phyloP scores from a whole-genome alignment of 2,888 invertebrate genomes.

The Nesidiocoris tenuis region DNA sequence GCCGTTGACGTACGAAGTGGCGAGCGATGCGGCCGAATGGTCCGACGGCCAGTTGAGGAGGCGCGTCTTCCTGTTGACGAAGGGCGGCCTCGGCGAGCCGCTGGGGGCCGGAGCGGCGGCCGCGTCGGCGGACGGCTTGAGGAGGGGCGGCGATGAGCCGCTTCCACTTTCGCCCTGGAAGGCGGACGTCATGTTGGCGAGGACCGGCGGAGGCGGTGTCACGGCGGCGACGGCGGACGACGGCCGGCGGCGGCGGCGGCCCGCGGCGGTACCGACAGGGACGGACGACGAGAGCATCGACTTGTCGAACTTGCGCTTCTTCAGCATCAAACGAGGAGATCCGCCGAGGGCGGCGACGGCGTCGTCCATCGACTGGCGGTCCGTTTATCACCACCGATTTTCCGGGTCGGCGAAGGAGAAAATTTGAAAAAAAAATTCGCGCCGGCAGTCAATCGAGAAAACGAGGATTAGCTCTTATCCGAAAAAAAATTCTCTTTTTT shows the following conservation, averaged over 20 bases:
- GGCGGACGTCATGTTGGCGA: not conserved
- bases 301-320: not conserved
- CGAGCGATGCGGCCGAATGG: not conserved
- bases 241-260: not conserved
- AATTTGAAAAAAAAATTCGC: no score
- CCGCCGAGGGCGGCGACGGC: not conserved
- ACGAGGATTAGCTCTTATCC: no score
- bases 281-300: not conserved
- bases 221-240: not conserved
- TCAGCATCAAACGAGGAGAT: not conserved
- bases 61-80: not conserved
- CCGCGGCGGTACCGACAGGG: not conserved
- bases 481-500: no score
- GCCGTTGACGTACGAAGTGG: not conserved
- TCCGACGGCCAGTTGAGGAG: not conserved
- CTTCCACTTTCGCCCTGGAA: not conserved
- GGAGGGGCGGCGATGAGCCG: not conserved
- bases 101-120: not conserved
- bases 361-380: slow-evolving; percentile 2
- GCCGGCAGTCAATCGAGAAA: no score
- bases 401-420: not conserved
- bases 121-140: not conserved
- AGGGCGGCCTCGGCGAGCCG: not conserved
- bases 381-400: slow-evolving; percentile 15
- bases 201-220: not conserved